phyloP scores from a whole-genome alignment of 1,140 invertebrate species.

The Ptiloglossa arizonensis region DNA sequence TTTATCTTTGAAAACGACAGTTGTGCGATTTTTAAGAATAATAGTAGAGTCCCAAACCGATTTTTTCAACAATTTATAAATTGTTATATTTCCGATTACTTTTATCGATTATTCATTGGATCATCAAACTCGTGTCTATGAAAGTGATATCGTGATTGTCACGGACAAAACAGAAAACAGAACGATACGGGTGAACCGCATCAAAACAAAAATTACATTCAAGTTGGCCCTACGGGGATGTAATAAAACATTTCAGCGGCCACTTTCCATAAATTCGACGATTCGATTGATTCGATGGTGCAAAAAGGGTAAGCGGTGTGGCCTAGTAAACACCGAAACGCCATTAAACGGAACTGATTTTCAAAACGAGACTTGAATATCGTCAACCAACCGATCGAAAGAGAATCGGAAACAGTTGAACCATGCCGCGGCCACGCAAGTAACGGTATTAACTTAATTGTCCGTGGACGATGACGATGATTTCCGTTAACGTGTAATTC shows the following conservation, averaged over 20 bases:
- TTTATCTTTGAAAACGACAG: no score
- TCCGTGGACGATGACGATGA: constrained; percentile 4
- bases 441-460: constrained; percentile 20
- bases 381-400: constrained; percentile 25
- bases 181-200: neutral
- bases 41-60: no score
- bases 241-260: constrained; percentile 31
- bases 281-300: constrained; percentile 17
- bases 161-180: no score
- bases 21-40: no score
- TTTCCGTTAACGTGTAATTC: neutral
- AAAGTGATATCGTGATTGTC: no score
- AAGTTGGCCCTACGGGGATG: neutral
- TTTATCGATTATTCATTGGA: no score
- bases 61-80: no score
- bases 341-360: constrained; percentile 26
- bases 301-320: neutral
- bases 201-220: constrained; percentile 11
- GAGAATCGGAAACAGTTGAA: constrained; percentile 1
- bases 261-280: constrained; percentile 23
- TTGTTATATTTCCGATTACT: no score
- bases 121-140: no score
- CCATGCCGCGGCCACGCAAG: neutral
- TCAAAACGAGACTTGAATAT: neutral
- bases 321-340: constrained; percentile 10